phyloP scores from a whole-genome alignment of 2,797 vertebrate species.

The Sciurus carolinensis region DNA sequence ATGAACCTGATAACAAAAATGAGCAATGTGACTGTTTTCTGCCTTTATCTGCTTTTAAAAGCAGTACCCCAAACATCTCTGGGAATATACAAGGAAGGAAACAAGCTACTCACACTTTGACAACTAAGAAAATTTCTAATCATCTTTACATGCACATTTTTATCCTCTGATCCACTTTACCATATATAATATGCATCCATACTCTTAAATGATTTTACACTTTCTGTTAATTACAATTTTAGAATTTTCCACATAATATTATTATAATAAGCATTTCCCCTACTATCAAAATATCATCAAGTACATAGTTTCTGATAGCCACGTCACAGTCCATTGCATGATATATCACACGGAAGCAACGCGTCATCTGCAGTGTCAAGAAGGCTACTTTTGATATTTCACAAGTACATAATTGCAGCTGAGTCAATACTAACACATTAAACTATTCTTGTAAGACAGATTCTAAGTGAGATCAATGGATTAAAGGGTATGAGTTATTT shows the following conservation, averaged over 20 bases:
- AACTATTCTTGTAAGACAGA: neutral
- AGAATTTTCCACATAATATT: neutral
- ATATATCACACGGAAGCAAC: neutral
- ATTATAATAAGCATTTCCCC: neutral
- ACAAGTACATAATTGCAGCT: neutral
- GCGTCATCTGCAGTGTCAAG: neutral
- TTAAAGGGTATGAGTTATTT: neutral
- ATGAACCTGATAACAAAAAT: neutral
- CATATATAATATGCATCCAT: neutral
- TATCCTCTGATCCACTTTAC: neutral
- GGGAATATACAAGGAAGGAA: neutral
- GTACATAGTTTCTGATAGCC: neutral
- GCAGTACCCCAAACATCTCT: neutral
- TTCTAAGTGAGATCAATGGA: neutral
- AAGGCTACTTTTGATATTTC: neutral
- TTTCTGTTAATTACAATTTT: conserved; percentile 5
- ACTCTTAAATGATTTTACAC: conserved; percentile 17
- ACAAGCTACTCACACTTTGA: neutral
- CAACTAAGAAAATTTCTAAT: conserved; percentile 23
- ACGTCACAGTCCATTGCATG: neutral
- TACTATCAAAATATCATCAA: neutral
- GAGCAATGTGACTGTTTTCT: neutral
- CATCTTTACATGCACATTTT: neutral
- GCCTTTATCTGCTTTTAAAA: neutral
- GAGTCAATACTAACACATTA: neutral